Evolutionary conservation across 2,888 invertebrate species (phyloP).

Genomic region (Sthenelais limicola): DNA sequence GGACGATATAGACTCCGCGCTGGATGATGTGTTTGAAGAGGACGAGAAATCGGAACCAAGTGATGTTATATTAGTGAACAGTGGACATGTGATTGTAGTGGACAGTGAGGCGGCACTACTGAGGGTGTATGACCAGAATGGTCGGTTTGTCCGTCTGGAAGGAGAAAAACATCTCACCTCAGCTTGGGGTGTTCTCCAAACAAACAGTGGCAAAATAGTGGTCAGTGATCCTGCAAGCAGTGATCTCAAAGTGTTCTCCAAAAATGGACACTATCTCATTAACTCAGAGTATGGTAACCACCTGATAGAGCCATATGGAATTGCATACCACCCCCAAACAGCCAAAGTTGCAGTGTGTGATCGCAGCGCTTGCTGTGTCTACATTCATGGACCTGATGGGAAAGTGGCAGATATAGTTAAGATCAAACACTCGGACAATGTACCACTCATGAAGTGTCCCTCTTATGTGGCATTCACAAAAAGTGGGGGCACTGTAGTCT

Average conservation of each 20-base stretch:
- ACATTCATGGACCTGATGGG: slow-evolving; percentile 41
- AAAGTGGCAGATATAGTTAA: slow-evolving; percentile 33
- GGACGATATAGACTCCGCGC: too few relatives aligned
- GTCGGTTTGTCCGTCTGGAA: background rate
- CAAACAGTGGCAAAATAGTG: slow-evolving; percentile 41
- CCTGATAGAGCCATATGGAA: slow-evolving; percentile 41
- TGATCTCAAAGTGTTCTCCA: slow-evolving; percentile 43
- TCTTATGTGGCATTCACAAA: slow-evolving; percentile 31
- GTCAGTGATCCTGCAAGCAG: slow-evolving; percentile 42
- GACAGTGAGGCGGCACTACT: slow-evolving; percentile 4
- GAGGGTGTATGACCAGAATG: background rate
- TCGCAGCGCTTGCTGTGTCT: slow-evolving; percentile 33
- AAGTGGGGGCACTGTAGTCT: slow-evolving; percentile 8
- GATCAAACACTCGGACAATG: background rate
- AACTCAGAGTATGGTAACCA: slow-evolving; percentile 36
- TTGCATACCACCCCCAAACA: slow-evolving; percentile 33
- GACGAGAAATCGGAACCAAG: background rate
- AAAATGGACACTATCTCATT: slow-evolving; percentile 14
- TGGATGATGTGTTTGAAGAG: too few relatives aligned
- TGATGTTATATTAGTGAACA: slow-evolving; percentile 2
- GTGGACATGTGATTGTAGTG: slow-evolving; percentile 11
- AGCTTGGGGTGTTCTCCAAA: slow-evolving; percentile 26
- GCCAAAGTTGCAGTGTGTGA: slow-evolving; percentile 38
- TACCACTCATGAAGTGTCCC: slow-evolving; percentile 6
- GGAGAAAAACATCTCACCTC: slow-evolving; percentile 17